Conservation (phyloP, 2,797 vertebrate genomes). For the Coluber constrictor region DNA sequence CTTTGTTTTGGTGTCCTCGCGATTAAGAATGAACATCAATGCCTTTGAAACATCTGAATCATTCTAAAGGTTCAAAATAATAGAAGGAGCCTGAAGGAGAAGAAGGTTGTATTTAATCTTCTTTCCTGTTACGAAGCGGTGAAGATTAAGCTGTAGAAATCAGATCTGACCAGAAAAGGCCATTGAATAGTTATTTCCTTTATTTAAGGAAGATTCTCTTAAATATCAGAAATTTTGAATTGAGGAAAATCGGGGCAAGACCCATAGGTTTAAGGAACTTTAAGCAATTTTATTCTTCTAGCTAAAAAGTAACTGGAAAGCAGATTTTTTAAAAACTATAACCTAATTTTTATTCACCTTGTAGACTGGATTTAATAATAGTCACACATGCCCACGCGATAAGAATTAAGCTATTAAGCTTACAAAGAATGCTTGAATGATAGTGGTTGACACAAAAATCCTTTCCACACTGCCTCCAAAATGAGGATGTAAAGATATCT, state of each 20-base stretch:
- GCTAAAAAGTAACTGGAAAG: neutral
- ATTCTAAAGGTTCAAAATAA: neutral
- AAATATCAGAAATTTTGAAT: neutral
- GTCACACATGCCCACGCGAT: neutral
- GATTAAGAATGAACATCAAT: neutral
- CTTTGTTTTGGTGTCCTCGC: neutral
- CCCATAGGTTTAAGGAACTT: neutral
- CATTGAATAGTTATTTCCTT: neutral
- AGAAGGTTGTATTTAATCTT: neutral
- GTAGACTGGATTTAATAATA: neutral
- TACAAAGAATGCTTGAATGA: neutral
- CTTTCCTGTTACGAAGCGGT: neutral
- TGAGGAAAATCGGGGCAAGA: neutral
- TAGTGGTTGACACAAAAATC: neutral
- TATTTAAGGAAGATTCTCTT: neutral
- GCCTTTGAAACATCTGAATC: neutral
- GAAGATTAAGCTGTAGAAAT: neutral
- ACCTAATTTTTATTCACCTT: neutral
- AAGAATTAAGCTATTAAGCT: neutral
- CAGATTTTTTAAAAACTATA: neutral
- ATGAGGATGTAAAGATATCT: neutral
- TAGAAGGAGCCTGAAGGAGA: neutral
- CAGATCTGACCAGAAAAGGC: neutral
- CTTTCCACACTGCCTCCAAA: neutral
- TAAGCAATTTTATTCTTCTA: neutral